These are phyloP conservation scores for Ranitomeya variabilis DNA, from an alignment of 2,113 vertebrate genomes.

Conservation along the genomic window DNA sequence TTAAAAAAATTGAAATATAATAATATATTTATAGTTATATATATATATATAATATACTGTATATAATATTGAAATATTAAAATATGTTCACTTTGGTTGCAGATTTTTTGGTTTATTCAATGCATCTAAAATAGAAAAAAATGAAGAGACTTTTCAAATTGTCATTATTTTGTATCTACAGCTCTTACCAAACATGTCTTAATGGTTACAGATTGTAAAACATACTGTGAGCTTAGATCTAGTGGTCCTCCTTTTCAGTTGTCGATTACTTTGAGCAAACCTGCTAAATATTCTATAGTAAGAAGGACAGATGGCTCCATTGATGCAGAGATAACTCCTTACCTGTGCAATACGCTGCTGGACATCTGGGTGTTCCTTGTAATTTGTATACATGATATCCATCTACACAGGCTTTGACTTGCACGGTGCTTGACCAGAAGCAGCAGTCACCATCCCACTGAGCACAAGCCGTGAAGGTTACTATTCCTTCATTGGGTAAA, in stretches of 20 bases:
- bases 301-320: background rate
- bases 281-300: too few relatives aligned
- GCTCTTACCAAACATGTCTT: background rate
- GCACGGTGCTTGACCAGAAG: conserved; percentile 54
- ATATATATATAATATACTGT: too few relatives aligned
- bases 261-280: background rate
- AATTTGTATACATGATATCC: conserved; percentile 60
- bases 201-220: background rate
- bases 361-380: conserved; percentile 34
- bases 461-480: conserved; percentile 58
- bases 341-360: conserved; percentile 65
- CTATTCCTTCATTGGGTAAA: background rate
- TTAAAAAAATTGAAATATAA: too few relatives aligned
- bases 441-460: conserved; percentile 63
- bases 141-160: too few relatives aligned
- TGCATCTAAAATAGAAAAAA: too few relatives aligned
- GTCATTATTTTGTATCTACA: background rate
- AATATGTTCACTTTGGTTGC: too few relatives aligned
- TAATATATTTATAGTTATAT: too few relatives aligned
- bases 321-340: background rate
- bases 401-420: conserved; percentile 60
- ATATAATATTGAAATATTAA: too few relatives aligned
- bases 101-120: too few relatives aligned
- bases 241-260: background rate
- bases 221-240: background rate